phyloP scores from a whole-genome alignment of 2,888 invertebrate genomes.

The Tanypteryx hageni region DNA sequence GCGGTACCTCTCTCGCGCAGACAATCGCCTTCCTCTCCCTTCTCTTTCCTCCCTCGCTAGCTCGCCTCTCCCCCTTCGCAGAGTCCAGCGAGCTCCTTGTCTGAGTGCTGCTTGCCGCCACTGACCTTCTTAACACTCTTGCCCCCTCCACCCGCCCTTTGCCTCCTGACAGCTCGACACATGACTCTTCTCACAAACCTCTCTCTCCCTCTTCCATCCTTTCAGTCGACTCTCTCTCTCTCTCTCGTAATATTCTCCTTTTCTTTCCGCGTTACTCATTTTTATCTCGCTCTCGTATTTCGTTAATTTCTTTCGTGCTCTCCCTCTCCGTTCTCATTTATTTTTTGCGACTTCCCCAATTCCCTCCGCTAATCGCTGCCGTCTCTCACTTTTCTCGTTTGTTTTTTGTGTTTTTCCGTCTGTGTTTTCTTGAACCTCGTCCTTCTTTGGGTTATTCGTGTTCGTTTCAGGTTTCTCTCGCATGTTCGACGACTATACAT shows the following conservation, averaged over 20 bases:
- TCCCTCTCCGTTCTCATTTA: background rate
- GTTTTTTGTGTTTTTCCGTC: background rate
- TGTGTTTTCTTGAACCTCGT: background rate
- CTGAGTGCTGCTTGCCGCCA: slow-evolving; percentile 42
- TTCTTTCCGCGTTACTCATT: background rate
- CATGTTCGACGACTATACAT: background rate
- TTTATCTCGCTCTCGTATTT: background rate
- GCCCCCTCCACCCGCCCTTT: background rate
- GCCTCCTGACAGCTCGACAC: background rate
- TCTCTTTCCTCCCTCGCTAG: background rate
- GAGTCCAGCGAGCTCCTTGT: background rate
- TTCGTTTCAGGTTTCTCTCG: background rate
- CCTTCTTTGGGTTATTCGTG: background rate
- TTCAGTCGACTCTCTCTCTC: background rate
- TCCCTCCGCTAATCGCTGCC: background rate
- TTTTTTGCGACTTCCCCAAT: background rate
- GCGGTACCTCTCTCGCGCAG: background rate
- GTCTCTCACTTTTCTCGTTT: background rate
- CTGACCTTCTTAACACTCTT: slow-evolving; percentile 61
- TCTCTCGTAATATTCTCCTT: background rate
- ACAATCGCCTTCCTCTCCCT: too few relatives aligned
- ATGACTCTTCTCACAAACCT: background rate
- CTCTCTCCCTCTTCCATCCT: background rate
- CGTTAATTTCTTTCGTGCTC: background rate
- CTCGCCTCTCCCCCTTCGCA: too few relatives aligned